Evolutionary conservation across 2,888 invertebrate species (phyloP).

Genomic region (Stenichneumon culpator): DNA sequence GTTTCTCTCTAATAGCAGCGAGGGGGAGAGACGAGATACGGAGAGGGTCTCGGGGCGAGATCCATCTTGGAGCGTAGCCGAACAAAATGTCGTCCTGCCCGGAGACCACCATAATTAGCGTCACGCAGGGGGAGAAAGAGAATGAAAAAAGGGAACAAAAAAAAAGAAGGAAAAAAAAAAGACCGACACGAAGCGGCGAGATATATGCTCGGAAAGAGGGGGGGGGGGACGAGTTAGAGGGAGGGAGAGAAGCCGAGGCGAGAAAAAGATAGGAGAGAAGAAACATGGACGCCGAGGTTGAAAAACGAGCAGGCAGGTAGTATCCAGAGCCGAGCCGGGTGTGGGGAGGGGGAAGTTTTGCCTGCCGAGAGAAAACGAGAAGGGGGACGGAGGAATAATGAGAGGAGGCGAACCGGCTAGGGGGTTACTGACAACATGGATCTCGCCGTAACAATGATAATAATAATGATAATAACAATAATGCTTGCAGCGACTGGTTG

Average conservation of each 20-base stretch:
- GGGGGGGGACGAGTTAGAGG: slow-evolving; percentile 46
- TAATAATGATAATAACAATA: slow-evolving; percentile 74
- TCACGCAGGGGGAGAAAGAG: slow-evolving; percentile 63
- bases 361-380: slow-evolving; percentile 50
- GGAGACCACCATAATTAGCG: slow-evolving; percentile 84
- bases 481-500: slow-evolving; percentile 38
- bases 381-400: slow-evolving; percentile 63
- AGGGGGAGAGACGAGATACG: slow-evolving; percentile 42
- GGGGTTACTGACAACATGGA: slow-evolving; percentile 79
- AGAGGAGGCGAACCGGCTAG: slow-evolving; percentile 72
- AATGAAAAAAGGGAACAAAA: slow-evolving; percentile 6
- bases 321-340: slow-evolving; percentile 7
- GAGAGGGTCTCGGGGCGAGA: slow-evolving; percentile 70
- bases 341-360: slow-evolving; percentile 31
- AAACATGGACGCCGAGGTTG: slow-evolving; percentile 66
- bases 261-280: slow-evolving; percentile 65
- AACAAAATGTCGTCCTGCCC: slow-evolving; percentile 84
- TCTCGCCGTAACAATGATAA: slow-evolving; percentile 78
- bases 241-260: slow-evolving; percentile 64
- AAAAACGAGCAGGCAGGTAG: slow-evolving; percentile 43
- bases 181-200: slow-evolving; percentile 26
- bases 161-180: slow-evolving; percentile 25
- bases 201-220: slow-evolving; percentile 31
- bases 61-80: slow-evolving; percentile 81
- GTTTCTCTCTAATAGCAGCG: slow-evolving; percentile 52